Evolutionary conservation across 2,888 invertebrate genomes (phyloP), one percentile per base, ranked within the genome.

Genomic region (Agrotis exclamationis): DNA sequence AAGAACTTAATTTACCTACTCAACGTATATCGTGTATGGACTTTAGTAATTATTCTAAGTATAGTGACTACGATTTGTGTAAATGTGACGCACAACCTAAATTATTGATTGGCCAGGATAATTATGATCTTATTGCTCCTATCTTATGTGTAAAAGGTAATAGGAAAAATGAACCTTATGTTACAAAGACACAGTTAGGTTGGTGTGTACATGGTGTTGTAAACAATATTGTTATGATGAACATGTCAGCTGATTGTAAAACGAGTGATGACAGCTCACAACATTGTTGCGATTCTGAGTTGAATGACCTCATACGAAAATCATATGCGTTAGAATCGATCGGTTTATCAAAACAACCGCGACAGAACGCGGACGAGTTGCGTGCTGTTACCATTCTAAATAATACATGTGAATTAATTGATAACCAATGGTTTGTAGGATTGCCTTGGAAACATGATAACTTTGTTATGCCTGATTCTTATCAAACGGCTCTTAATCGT

Each of bases 81-180:
- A 60, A 60, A 28, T 60, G 60, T 60, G 60, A 47, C n/a, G 60
- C 47, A n/a, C 47, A 60, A 60, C 60, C 60, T n/a, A 60, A 60
- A 47, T 24, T 60, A n/a, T n/a, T 60, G 47, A 60, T 60, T 9
- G 47, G 47, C 9, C 47, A 60, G 47, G 47, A 60, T 47, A 47
- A 59, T 59, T 59, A 59, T 13, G 59, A 59, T 18, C 59, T 45
- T 11, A 59, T 59, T 45, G 45, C 59, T 18, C 45, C 59, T 59
- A 59, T 45, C 11, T 24, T 59, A 13, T 59, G 59, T 24, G 22
- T 59, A 24, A 59, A 59, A 59, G 45, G 24, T 47, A 45, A 47
- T 47, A 59, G 6, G 16, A 56, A 56, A 56, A 56, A 28, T 28
- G n/a, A 44, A 44, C 58, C 44, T 58, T 60, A 62, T 28, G 48